Evolutionary conservation across 2,113 vertebrate species (phyloP).

Genomic region (Paratilapia polleni): DNA sequence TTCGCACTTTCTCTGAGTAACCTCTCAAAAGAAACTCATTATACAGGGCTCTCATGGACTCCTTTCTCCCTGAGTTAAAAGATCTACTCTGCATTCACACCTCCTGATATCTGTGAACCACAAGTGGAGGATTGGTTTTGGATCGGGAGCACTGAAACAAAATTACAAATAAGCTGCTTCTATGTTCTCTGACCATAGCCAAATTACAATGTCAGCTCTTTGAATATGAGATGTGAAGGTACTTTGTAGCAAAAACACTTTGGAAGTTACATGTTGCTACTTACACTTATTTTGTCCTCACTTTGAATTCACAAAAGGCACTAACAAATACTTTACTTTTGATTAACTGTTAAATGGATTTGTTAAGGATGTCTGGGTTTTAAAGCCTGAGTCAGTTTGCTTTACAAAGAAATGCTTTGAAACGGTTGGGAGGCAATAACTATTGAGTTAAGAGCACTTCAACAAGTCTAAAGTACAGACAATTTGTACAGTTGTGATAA

Average conservation of each 20-base stretch:
- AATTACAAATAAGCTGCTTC: constrained; percentile 42
- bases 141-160: not conserved
- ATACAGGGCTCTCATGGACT: constrained; percentile 46
- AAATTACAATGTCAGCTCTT: constrained; percentile 16
- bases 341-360: not conserved
- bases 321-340: not conserved
- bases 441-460: not conserved
- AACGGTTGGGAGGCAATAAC: not conserved
- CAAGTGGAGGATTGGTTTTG: constrained; percentile 34
- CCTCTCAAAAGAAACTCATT: constrained; percentile 68
- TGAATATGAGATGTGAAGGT: not conserved
- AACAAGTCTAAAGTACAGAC: not conserved
- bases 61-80: constrained; percentile 45
- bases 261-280: not conserved
- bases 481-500: not conserved
- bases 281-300: not conserved
- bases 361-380: not conserved
- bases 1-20: constrained; percentile 66
- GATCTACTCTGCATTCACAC: constrained; percentile 43
- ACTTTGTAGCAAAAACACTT: not conserved
- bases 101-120: constrained; percentile 38
- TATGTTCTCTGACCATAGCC: constrained; percentile 9
- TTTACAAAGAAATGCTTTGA: not conserved
- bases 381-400: not conserved
- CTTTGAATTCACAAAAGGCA: constrained; percentile 8